phyloP scores from a whole-genome alignment of 2,888 invertebrate genomes.

The Isotomurus palustris region DNA sequence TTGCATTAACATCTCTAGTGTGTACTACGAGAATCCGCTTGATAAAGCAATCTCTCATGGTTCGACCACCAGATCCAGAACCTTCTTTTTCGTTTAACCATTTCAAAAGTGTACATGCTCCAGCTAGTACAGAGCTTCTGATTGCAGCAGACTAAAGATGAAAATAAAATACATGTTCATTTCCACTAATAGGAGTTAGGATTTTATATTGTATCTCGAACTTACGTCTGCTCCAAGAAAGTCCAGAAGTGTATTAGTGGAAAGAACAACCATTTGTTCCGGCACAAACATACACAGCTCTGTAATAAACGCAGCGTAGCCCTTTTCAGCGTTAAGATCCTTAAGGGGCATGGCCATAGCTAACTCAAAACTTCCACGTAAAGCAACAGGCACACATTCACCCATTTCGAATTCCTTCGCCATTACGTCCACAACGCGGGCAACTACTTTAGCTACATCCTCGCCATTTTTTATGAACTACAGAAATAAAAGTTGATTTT shows the following conservation, averaged over 20 bases:
- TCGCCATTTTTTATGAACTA: constrained; percentile 1
- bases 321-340: not conserved
- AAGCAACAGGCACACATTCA: not conserved
- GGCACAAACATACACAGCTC: constrained; percentile 1
- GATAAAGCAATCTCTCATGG: not conserved
- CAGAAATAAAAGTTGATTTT: not conserved
- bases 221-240: constrained; percentile 1
- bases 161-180: constrained; percentile 4
- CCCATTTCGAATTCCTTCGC: not conserved
- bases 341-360: not conserved
- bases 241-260: not conserved
- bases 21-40: not conserved
- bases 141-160: not conserved
- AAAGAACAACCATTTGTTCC: not conserved
- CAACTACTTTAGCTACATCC: constrained; percentile 1
- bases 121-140: not conserved
- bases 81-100: not conserved
- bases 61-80: not conserved
- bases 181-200: not conserved
- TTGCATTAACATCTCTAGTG: not conserved
- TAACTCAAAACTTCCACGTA: not conserved
- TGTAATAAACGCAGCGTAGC: not conserved
- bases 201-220: not conserved
- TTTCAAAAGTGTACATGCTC: not conserved
- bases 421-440: not conserved